Evolutionary conservation across 2,113 vertebrate genomes (phyloP).

Genomic region (Eublepharis macularius): DNA sequence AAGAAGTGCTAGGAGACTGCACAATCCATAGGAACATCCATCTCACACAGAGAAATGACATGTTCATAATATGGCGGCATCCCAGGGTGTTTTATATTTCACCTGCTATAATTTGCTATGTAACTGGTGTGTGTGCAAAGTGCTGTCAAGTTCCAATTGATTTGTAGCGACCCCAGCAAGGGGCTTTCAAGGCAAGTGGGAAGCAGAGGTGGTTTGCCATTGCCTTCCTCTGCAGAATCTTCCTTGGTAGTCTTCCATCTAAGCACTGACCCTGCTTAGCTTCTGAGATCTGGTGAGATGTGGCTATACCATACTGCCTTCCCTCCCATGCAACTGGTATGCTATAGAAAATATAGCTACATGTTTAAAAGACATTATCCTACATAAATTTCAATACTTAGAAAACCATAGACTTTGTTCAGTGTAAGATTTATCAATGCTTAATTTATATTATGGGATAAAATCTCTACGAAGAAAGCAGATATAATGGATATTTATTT

Average conservation of each 20-base stretch:
- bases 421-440: not conserved
- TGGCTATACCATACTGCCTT: too few relatives aligned
- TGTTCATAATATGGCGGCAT: not conserved
- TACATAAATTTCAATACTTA: constrained; percentile 39
- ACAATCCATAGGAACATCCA: not conserved
- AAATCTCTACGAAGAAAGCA: constrained; percentile 15
- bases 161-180: too few relatives aligned
- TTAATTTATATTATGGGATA: not conserved
- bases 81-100: not conserved
- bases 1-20: too few relatives aligned
- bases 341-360: not conserved
- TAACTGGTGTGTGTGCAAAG: too few relatives aligned
- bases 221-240: too few relatives aligned
- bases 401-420: constrained; percentile 8
- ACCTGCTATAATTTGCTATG: not conserved
- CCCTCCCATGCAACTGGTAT: not conserved
- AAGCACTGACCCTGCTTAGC: too few relatives aligned
- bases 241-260: too few relatives aligned
- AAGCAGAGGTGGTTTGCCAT: too few relatives aligned
- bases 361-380: constrained; percentile 10
- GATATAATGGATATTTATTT: not conserved
- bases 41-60: not conserved
- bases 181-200: too few relatives aligned
- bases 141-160: too few relatives aligned
- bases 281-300: too few relatives aligned